Conservation (phyloP, 2,888 invertebrate genomes). For the Zonitis immaculata region DNA sequence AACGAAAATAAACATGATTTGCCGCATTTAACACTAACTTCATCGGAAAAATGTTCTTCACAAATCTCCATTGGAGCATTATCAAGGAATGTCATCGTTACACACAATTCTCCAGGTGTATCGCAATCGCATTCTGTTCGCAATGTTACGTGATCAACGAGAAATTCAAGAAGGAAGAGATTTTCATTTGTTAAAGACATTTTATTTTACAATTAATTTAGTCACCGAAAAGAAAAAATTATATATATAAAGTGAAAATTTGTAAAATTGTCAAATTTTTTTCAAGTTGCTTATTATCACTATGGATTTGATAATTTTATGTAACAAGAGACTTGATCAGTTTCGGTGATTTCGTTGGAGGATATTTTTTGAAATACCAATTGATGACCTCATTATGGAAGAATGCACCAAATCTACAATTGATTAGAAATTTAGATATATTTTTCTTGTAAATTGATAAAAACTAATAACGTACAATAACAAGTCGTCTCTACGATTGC, state of each 20-base stretch:
- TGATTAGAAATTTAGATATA: too few species aligned
- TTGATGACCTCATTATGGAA: conserved; percentile 55
- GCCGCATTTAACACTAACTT: conserved; percentile 54
- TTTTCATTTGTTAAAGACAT: conserved; percentile 53
- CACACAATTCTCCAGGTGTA: conserved; percentile 54
- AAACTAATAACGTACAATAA: conserved; percentile 40
- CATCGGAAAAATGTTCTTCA: conserved; percentile 54
- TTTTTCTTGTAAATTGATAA: too few species aligned
- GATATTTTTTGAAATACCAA: conserved; percentile 56
- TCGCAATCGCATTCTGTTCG: conserved; percentile 36
- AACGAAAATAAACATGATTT: conserved; percentile 67
- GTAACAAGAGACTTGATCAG: too few species aligned
- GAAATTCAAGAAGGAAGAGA: conserved; percentile 60
- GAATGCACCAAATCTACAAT: conserved; percentile 51
- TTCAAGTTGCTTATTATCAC: too few species aligned
- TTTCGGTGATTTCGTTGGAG: conserved; percentile 52
- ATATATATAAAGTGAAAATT: conserved; percentile 16
- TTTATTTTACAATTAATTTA: conserved; percentile 33
- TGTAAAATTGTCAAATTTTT: too few species aligned
- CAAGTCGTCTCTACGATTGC: conserved; percentile 40
- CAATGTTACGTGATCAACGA: conserved; percentile 53
- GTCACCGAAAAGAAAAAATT: conserved; percentile 18
- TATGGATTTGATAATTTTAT: conserved; percentile 25
- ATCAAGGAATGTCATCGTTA: conserved; percentile 57
- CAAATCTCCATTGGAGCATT: conserved; percentile 59